phyloP scores from a whole-genome alignment of 1,140 invertebrate genomes.

The Drosophila pachea region DNA sequence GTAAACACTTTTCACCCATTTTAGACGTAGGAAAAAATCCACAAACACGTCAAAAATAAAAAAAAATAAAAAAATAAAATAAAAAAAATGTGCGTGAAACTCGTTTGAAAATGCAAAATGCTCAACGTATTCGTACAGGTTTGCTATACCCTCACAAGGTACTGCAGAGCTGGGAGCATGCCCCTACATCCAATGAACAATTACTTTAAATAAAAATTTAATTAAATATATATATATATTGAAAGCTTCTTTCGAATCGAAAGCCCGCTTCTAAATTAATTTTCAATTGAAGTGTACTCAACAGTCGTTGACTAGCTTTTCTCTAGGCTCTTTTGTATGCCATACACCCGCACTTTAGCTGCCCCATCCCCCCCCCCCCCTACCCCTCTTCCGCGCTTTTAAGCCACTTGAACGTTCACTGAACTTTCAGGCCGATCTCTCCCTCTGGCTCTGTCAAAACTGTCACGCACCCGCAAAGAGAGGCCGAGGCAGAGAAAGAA shows the following conservation, averaged over 20 bases:
- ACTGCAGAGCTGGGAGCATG: no score
- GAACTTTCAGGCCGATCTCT: conserved; percentile 57
- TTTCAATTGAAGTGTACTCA: no score
- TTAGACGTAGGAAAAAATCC: conserved; percentile 34
- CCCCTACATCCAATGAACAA: no score
- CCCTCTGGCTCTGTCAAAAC: conserved; percentile 52
- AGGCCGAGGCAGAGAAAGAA: neutral
- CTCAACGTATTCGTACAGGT: conserved; percentile 12
- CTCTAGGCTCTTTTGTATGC: conserved; percentile 20
- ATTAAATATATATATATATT: no score
- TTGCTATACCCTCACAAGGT: no score
- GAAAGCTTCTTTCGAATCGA: no score
- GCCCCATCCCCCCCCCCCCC: neutral
- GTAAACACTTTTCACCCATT: conserved; percentile 68
- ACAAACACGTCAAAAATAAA: neutral
- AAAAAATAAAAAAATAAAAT: conserved; percentile 58
- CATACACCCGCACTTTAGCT: conserved; percentile 48
- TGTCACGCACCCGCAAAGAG: conserved; percentile 45
- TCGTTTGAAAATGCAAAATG: conserved; percentile 64
- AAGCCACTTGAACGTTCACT: conserved; percentile 63
- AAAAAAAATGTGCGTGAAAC: conserved; percentile 51
- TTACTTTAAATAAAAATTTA: no score
- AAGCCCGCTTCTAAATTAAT: no score
- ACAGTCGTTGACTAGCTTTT: neutral
- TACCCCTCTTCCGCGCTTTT: conserved; percentile 7